Evolutionary conservation across 2,888 invertebrate genomes (phyloP).

Genomic region (Limnephilus auricula): DNA sequence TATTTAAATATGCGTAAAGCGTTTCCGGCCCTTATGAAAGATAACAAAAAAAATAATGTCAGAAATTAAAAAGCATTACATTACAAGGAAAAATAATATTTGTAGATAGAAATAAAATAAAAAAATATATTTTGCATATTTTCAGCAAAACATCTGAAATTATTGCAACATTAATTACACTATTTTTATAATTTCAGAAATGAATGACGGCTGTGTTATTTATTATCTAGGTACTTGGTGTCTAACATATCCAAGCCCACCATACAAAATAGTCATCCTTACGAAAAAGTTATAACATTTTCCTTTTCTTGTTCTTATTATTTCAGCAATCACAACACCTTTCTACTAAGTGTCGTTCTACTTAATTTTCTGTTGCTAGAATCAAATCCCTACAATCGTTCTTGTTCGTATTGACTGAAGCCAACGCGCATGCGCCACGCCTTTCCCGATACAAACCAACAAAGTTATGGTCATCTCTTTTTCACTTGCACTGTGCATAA

Average conservation of each 20-base stretch:
- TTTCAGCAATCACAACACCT: neutral
- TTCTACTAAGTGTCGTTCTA: neutral
- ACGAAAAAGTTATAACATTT: neutral
- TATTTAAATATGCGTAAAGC: too few species aligned
- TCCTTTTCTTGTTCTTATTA: neutral
- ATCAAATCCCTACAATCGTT: constrained; percentile 18
- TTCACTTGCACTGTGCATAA: constrained; percentile 1
- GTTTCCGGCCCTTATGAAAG: too few species aligned
- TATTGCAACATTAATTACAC: neutral
- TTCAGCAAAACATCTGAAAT: neutral
- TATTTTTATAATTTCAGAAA: neutral
- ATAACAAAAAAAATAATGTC: too few species aligned
- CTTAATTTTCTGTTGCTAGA: neutral
- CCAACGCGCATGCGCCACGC: constrained; percentile 64
- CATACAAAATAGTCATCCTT: neutral
- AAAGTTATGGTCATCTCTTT: constrained; percentile 39
- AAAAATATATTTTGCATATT: neutral
- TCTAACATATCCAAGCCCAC: neutral
- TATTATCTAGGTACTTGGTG: neutral
- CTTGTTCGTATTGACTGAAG: constrained; percentile 62
- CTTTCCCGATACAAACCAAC: constrained; percentile 42
- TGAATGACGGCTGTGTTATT: neutral
- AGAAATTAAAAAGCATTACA: too few species aligned
- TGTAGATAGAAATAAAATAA: too few species aligned
- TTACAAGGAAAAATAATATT: too few species aligned